Evolutionary conservation across 2,888 invertebrate genomes (phyloP).

Genomic region (Xanthorhoe spadicearia): DNA sequence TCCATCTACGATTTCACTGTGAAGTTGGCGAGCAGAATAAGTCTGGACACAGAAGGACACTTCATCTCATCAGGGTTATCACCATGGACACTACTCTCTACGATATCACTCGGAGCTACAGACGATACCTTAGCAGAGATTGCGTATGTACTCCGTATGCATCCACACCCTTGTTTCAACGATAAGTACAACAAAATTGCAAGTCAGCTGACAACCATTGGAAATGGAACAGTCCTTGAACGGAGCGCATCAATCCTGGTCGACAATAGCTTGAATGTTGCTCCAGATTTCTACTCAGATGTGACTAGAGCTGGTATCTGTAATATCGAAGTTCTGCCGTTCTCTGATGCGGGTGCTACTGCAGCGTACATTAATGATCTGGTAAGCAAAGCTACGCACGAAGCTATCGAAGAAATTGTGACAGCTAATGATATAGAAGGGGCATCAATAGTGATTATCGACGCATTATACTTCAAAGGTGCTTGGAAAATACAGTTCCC

Average conservation of each 20-base stretch:
- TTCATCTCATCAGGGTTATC: slow-evolving; percentile 70
- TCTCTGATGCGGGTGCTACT: slow-evolving; percentile 52
- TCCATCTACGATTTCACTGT: slow-evolving; percentile 62
- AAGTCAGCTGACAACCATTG: slow-evolving; percentile 46
- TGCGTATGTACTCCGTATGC: slow-evolving; percentile 55
- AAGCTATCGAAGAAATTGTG: slow-evolving; percentile 66
- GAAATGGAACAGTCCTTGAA: slow-evolving; percentile 55
- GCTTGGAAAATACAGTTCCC: slow-evolving; percentile 63
- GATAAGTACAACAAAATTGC: slow-evolving; percentile 61
- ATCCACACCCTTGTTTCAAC: slow-evolving; percentile 66
- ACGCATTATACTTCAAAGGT: slow-evolving; percentile 73
- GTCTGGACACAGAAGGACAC: slow-evolving; percentile 67
- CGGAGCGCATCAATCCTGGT: slow-evolving; percentile 63
- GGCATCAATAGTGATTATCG: slow-evolving; percentile 60
- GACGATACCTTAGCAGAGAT: slow-evolving; percentile 63
- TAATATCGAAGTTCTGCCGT: slow-evolving; percentile 55
- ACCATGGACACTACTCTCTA: slow-evolving; percentile 67
- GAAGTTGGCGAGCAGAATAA: slow-evolving; percentile 54
- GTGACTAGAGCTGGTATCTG: slow-evolving; percentile 53
- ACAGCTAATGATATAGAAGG: slow-evolving; percentile 59
- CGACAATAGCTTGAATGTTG: slow-evolving; percentile 54
- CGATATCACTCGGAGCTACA: slow-evolving; percentile 64
- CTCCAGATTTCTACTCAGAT: slow-evolving; percentile 50
- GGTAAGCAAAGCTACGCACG: slow-evolving; percentile 62
- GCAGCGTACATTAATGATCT: slow-evolving; percentile 64